These are phyloP conservation scores for Nerophis ophidion DNA, from an alignment of 2,113 vertebrate species.

Conservation along the genomic window DNA sequence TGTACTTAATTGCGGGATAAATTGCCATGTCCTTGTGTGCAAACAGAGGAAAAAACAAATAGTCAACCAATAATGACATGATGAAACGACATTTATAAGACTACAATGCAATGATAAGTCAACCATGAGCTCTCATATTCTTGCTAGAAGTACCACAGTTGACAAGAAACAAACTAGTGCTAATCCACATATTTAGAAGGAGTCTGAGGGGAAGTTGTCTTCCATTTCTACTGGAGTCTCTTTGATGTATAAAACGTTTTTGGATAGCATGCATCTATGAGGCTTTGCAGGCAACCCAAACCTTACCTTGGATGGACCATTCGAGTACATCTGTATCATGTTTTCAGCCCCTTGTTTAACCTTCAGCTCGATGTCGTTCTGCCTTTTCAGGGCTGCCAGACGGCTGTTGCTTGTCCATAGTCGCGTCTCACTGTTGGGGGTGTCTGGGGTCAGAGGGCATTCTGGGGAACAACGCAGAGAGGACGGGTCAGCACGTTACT, in stretches of 20 bases:
- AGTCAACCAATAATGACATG: too few species aligned
- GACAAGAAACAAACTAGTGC: too few species aligned
- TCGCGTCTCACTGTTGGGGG: constrained; percentile 85
- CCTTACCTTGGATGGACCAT: constrained; percentile 92
- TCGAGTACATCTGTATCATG: constrained; percentile 99
- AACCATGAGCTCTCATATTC: too few species aligned
- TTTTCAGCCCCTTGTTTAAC: constrained; percentile 98
- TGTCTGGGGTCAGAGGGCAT: constrained; percentile 90
- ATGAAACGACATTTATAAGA: too few species aligned
- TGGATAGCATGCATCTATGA: neutral
- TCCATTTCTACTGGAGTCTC: too few species aligned
- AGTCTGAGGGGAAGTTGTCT: neutral
- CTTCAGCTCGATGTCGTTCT: constrained; percentile 95
- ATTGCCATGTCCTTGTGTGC: too few species aligned
- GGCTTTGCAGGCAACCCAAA: neutral
- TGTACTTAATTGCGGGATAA: too few species aligned
- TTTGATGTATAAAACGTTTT: too few species aligned
- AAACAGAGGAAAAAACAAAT: too few species aligned
- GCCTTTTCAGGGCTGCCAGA: constrained; percentile 89
- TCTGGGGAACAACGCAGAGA: constrained; percentile 66
- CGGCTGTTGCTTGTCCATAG: constrained; percentile 82
- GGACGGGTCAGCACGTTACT: neutral
- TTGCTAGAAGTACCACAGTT: too few species aligned
- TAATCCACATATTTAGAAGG: neutral
- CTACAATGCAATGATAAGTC: too few species aligned